Evolutionary conservation across 2,113 vertebrate species (phyloP).

Genomic region (Dromiciops gliroides): DNA sequence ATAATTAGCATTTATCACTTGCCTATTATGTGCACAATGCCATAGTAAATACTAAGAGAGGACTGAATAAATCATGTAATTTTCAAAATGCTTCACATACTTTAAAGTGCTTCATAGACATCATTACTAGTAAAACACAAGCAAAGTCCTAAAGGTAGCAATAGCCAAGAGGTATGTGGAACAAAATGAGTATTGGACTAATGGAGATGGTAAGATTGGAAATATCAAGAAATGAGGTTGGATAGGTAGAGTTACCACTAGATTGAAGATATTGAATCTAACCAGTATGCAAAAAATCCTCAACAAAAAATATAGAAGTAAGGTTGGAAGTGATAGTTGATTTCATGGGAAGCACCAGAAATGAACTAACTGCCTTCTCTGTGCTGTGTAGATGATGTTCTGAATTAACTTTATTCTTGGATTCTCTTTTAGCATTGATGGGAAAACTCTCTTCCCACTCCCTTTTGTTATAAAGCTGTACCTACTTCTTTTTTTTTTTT

Average conservation of each 20-base stretch:
- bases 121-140: neutral
- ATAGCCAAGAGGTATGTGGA: neutral
- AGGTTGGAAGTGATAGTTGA: conserved; percentile 12
- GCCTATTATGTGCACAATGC: neutral
- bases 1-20: neutral
- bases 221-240: neutral
- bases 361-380: conserved; percentile 46
- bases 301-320: conserved; percentile 44
- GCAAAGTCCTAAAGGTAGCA: neutral
- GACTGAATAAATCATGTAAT: neutral
- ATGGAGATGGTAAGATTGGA: neutral
- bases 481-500: no score
- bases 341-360: conserved; percentile 21
- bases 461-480: conserved; percentile 52
- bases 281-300: conserved; percentile 21
- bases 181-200: neutral
- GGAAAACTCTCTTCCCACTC: conserved; percentile 59
- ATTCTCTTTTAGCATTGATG: conserved; percentile 30
- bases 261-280: conserved; percentile 30
- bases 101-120: no score
- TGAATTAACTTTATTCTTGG: conserved; percentile 28
- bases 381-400: conserved; percentile 42
- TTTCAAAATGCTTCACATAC: neutral
- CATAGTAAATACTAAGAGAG: neutral
- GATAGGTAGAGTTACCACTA: neutral